Conservation (phyloP, 2,888 invertebrate species). For the Trisateles emortualis region DNA sequence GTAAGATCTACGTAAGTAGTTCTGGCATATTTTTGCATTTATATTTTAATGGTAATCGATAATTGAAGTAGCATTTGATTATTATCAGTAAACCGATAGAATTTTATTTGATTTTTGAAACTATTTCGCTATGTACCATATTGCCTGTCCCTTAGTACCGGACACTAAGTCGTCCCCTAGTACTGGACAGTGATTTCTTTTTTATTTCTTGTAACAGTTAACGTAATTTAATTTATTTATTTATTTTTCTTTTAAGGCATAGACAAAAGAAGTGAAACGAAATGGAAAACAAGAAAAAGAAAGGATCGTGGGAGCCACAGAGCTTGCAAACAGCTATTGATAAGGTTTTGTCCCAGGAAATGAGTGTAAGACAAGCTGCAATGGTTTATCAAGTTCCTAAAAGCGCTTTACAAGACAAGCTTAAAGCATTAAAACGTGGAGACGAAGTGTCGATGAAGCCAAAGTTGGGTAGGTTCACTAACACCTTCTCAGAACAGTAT, state of each 20-base stretch:
- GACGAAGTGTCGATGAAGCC: slow-evolving; percentile 24
- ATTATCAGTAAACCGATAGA: slow-evolving; percentile 10
- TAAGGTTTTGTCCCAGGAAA: slow-evolving; percentile 21
- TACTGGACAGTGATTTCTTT: no score
- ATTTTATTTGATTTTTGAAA: slow-evolving; percentile 20
- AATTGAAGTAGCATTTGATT: slow-evolving; percentile 19
- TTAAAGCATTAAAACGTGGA: slow-evolving; percentile 22
- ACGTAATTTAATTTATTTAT: slow-evolving; percentile 10
- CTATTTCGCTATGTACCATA: no score
- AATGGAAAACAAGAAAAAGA: slow-evolving; percentile 22
- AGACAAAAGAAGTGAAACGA: slow-evolving; percentile 11
- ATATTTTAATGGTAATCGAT: slow-evolving; percentile 13
- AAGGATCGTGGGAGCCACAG: slow-evolving; percentile 25
- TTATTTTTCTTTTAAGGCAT: slow-evolving; percentile 13
- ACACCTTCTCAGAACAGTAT: slow-evolving; percentile 29
- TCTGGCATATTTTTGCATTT: slow-evolving; percentile 18
- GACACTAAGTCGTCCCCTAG: slow-evolving; percentile 22
- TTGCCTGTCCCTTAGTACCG: slow-evolving; percentile 23
- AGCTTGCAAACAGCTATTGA: slow-evolving; percentile 27
- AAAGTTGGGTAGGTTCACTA: slow-evolving; percentile 17
- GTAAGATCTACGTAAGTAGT: slow-evolving; percentile 25
- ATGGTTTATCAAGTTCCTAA: slow-evolving; percentile 26
- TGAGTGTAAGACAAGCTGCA: slow-evolving; percentile 28
- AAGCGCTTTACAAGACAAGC: slow-evolving; percentile 37
- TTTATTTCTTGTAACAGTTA: slow-evolving; percentile 13